Evolutionary conservation across 2,888 invertebrate genomes (phyloP), one percentile per base, ranked within the genome.

Genomic region (Caradrina clavipalpis): DNA sequence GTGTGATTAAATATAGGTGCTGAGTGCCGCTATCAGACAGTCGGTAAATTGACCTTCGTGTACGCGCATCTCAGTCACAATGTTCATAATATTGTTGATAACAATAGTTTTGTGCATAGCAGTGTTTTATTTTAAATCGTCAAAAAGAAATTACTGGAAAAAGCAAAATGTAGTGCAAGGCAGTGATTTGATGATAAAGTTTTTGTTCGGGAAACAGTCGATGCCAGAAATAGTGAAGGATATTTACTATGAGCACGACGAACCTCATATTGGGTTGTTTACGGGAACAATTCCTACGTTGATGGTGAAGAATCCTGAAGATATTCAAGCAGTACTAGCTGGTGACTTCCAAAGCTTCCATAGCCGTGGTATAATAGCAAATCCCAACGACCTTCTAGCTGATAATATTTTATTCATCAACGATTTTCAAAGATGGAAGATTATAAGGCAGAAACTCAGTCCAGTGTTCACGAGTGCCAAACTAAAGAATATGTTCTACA

Each of bases 401-500:
- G 88, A 94, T 55, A 94, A 91, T 60, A 55, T 94, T 3, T 69
- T 94, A 6, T 90, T 93, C 17, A 91, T 88, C 22, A 88, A 91
- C 47, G 86, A 95, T 26, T 92, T 88, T 64, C 61, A 78, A 15
- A 87, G 88, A 49, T 96, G 95, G 96, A 92, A 91, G 74, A 78
- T 93, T 0, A 64, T 95, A 1, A 85, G 95, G 17, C 91, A 92
- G 26, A 95, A 94, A 77, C 66, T 95, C 3, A 86, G 94, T 1
- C 93, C 95, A 2, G 87, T 92, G 1, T 95, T 96, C 69, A 94
- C 94, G 0, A 90, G 88, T 31, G 75, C 85, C 0, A 94, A 91
- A 76, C 83, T 95, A 0, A 94, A 92, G 70, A 91, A 92, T n/a
- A 93, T 95, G 93, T 95, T 92, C 71, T 87, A 87, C 31, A 90